Evolutionary conservation across 2,888 invertebrate species (phyloP).

Genomic region (Criorhina ranunculi): DNA sequence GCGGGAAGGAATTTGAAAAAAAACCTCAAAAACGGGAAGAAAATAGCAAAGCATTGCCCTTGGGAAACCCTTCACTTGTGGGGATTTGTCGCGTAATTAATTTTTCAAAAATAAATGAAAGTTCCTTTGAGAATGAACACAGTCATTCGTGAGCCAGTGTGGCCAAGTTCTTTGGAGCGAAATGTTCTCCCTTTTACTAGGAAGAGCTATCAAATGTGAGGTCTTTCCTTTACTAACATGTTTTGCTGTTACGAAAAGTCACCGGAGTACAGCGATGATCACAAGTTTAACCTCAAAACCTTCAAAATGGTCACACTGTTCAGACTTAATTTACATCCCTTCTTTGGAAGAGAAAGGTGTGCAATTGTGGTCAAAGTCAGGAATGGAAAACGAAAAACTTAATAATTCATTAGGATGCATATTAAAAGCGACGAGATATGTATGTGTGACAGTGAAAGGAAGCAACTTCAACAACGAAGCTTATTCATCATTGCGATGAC

Average conservation of each 20-base stretch:
- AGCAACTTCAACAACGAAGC: background rate
- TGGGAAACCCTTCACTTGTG: constrained; percentile 11
- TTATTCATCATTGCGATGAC: constrained; percentile 15
- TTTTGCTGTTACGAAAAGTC: no score
- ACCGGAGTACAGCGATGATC: no score
- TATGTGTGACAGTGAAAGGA: no score
- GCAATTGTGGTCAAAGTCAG: constrained; percentile 2
- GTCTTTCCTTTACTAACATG: no score
- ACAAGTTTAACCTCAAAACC: no score
- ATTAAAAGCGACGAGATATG: background rate
- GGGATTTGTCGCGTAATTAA: constrained; percentile 30
- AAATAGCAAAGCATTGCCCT: background rate
- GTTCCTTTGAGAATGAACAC: constrained; percentile 9
- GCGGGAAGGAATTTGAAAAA: background rate
- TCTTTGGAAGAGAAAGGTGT: background rate
- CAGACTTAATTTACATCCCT: background rate
- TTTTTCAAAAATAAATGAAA: constrained; percentile 21
- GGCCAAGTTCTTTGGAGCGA: no score
- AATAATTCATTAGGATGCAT: constrained; percentile 22
- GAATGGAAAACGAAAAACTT: constrained; percentile 9
- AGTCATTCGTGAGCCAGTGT: background rate
- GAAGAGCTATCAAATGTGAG: no score
- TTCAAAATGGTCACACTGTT: no score
- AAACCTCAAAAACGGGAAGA: background rate
- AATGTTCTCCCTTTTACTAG: no score